Base-by-base conservation (phyloP, 2,113 vertebrate species). In the Mobula hypostoma region DNA sequence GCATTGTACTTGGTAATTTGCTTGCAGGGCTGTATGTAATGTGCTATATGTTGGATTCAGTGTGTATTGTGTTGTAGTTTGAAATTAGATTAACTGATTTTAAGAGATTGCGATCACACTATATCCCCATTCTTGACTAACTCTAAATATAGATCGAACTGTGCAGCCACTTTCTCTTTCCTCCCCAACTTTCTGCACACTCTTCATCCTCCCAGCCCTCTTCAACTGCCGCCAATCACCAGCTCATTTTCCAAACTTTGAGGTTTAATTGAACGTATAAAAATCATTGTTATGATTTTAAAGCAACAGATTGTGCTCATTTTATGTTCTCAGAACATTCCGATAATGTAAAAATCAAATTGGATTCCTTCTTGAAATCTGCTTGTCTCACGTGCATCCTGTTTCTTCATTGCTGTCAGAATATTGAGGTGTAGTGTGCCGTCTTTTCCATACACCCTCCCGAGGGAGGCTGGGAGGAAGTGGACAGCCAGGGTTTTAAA, bases 391-490 rank as follows among this genome's bases (percentile, higher is more conserved):
- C 11, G 32, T 88, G 58, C 85, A 88, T 88, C 56, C 85, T 63
- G 85, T 88, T 88, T 32, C 85, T 88, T 61, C 6, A 58, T 17
- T 63, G 6, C 58, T 63, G 6, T 88, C 24, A 58, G 80, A 83
- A 83, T 83, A 66, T 88, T 32, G 58, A 88, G 85, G 29, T 88
- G 85, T 15, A 32, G 85, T 88, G 85, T n/a, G 29, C 58, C 17
- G 85, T 88, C 7, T 58, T 61, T 88, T 88, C 63, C 5, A 88
- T 7, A 63, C 85, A 88, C 61, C 29, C 70, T 94, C 94, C 94
- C 90, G 21, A 12, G 91, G 94, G 93, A 94, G 94, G 94, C 94
- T 94, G 78, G 94, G 94, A 95, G 95, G 95, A 95, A 95, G 95
- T 92, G 58, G 85, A 88, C 58, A 90, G 94, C n/a, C 0, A 95